Conservation (phyloP, 2,113 vertebrate species). For the Marcusenius ussheri region DNA sequence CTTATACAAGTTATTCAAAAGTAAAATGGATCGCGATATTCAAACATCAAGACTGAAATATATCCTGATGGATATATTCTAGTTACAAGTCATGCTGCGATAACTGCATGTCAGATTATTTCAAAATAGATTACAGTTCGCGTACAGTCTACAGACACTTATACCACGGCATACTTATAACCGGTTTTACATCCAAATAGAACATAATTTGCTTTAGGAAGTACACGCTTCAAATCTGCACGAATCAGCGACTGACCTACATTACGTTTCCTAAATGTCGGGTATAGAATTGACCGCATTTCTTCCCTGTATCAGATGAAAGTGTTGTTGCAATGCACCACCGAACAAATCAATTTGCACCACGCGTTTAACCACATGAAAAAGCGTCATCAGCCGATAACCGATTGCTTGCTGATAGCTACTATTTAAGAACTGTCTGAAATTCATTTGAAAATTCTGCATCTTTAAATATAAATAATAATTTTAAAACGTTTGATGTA, state of each 20-base stretch:
- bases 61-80: neutral
- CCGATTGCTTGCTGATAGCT: neutral
- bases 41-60: neutral
- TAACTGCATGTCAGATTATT: neutral
- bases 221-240: neutral
- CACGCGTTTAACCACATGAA: neutral
- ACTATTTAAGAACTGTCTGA: neutral
- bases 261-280: neutral
- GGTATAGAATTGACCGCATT: neutral
- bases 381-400: neutral
- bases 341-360: neutral
- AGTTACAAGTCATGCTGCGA: neutral
- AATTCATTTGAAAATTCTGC: neutral
- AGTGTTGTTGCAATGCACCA: neutral
- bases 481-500: neutral
- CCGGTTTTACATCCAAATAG: neutral
- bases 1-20: neutral
- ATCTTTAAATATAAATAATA: neutral
- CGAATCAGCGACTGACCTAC: neutral
- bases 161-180: neutral
- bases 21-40: neutral
- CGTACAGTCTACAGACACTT: neutral
- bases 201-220: neutral
- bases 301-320: neutral
- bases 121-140: neutral